Percentiles rank a stretch among this genome's conserved stretches.
phyloP scores from a whole-genome alignment of 2,113 vertebrate genomes.

The Carollia perspicillata region DNA sequence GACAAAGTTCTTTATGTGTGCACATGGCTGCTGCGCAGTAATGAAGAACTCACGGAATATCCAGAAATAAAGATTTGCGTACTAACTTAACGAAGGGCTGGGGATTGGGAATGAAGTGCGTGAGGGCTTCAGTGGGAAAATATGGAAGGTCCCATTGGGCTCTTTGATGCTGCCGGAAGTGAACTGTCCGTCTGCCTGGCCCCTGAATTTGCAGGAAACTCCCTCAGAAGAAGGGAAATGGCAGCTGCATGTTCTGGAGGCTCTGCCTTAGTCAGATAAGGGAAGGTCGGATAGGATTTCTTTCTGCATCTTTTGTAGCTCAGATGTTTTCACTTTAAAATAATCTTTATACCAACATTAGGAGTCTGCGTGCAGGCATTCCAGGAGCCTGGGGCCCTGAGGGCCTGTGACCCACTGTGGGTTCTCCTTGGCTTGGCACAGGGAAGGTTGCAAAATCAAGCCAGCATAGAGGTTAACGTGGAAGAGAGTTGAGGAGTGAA shows the following conservation, averaged over 20 bases:
- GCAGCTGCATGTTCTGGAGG: neutral
- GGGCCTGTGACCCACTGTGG: neutral
- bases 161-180: neutral
- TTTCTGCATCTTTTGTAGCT: neutral
- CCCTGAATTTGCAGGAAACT: neutral
- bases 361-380: neutral
- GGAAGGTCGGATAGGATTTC: neutral
- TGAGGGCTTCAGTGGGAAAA: neutral
- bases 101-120: fast-evolving
- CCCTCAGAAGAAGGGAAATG: neutral
- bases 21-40: neutral
- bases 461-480: neutral
- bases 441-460: neutral
- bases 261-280: neutral
- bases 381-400: neutral
- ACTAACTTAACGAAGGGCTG: neutral
- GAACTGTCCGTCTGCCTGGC: neutral
- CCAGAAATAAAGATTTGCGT: neutral
- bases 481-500: neutral
- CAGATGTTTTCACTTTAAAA: constrained; percentile 22
- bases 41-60: neutral
- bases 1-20: neutral
- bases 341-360: neutral
- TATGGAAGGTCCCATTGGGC: neutral
- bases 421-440: neutral